Base-by-base conservation (phyloP, 2,113 vertebrate species). In the Chlorodrepanis virens region DNA sequence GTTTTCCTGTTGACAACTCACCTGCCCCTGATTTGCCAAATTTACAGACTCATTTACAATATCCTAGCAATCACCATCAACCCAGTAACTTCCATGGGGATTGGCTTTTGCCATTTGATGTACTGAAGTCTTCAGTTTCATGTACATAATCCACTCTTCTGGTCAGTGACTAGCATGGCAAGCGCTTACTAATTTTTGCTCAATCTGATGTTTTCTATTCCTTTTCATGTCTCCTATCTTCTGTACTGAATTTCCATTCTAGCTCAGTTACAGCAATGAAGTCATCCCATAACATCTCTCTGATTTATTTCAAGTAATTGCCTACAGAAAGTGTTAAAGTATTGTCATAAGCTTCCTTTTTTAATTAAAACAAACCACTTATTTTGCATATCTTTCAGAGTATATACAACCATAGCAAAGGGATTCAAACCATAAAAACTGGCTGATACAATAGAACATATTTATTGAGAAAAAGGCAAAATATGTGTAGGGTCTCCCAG, bases 341-440 rank as follows among this genome's bases (percentile, higher is more conserved):
- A 47, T 21, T 87, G 35, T 37, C 10, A 60, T 81, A 65, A 78
- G 47, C 35, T 89, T 80, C 56, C 23, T 57, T 65, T 88, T 75
- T 37, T 2, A 53, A 49, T 54, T 56, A 76, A 76, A 95, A 42
- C 33, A 76, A 65, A 57, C 50, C 5, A 28, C 27, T 86, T 37
- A 19, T 4, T 44, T 45, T 83, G 21, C 68, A 10, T 65, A 33
- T 87, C 54, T 89, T 68, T 68, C 40, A 54, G 54, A 80, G 6
- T 24, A 77, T 52, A 14, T 45, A 67, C 27, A 68, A 57, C 21
- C 14, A 11, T 64, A 88, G 37, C 75, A 83, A 68, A 91, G 89
- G 76, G 11, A 81, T 81, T 77, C 50, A 70, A 95, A 81, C 56
- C 47, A 72, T 94, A 89, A 92, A 92, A 83, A 6, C 45, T 94